phyloP scores from a whole-genome alignment of 2,113 vertebrate species.

The Hyperopisus bebe region DNA sequence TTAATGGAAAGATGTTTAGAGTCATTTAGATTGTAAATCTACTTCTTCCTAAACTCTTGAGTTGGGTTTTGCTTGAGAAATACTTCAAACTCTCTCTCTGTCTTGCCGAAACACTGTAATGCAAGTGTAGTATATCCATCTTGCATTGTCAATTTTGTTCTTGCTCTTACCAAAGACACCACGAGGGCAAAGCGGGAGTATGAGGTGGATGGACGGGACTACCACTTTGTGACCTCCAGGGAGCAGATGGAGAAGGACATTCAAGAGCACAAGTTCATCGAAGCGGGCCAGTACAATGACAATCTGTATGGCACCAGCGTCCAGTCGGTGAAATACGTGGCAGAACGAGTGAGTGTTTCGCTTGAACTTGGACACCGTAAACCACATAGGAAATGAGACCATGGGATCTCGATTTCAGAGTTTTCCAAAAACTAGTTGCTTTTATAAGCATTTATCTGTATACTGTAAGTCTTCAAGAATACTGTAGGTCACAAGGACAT shows the following conservation, averaged over 20 bases:
- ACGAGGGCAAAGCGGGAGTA: conserved; percentile 89
- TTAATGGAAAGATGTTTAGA: conserved; percentile 8
- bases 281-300: conserved; percentile 96
- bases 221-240: conserved; percentile 91
- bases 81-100: background rate
- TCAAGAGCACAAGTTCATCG: conserved; percentile 98
- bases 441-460: background rate
- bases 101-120: background rate
- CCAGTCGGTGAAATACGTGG: conserved; percentile 92
- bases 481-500: background rate
- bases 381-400: background rate
- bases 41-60: background rate
- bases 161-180: conserved; percentile 66
- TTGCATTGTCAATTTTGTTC: background rate
- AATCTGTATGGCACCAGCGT: conserved; percentile 96
- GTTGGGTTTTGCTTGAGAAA: background rate
- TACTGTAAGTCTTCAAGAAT: background rate
- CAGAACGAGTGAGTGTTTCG: conserved; percentile 77
- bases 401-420: background rate
- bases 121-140: background rate
- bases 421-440: background rate
- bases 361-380: background rate
- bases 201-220: conserved; percentile 90
- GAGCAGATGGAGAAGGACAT: conserved; percentile 99
- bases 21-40: background rate